Base-by-base conservation (phyloP, 1,140 invertebrate species). In the Leptinotarsa texana region DNA sequence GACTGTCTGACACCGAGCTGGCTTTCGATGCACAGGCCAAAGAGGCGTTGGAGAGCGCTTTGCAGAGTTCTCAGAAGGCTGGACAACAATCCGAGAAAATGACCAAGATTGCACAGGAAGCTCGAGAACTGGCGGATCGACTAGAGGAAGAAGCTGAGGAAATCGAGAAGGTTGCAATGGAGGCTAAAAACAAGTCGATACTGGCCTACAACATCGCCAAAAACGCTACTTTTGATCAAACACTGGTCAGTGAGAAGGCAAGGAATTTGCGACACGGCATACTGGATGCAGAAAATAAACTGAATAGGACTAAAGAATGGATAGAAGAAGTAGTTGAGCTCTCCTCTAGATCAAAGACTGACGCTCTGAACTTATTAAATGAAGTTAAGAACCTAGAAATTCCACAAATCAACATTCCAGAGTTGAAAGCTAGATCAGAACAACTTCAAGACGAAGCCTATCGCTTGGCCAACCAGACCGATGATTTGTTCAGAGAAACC, bases 51-150 rank as follows among this genome's bases (percentile, higher is more conserved):
- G 85, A 89, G 1, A 92, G 93, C 79, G 96, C 96, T 0, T 89
- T 91, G 82, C 91, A 94, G 78, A 91, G 94, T 61, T 95, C 96
- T 0, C 90, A 92, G 61, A 91, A 95, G 84, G 95, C 96, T 84
- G 96, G 96, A 13, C 93, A 96, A 78, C 94, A 97, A 82, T 97
- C 95, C 21, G 89, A 93, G 24, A 91, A 95, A 80, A 98, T 98
- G 94, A 96, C 96, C 2, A 88, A 92, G 21, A 94, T 98, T 63
- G 95, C 96, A 0, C 90, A 94, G 72, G 92, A 96, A 84, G 95
- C 96, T 4, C 89, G 96, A 22, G 84, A 90, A 15, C 80, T 94
- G 2, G 95, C 95, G 1, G 93, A 96, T 77, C 88, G 91, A 86
- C 90, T 92, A 74, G 91, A 90, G 81, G 90, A 92, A 5, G 92